These are phyloP conservation scores for Hippoglossus hippoglossus DNA, from an alignment of 2,797 vertebrate genomes.

Conservation along the genomic window DNA sequence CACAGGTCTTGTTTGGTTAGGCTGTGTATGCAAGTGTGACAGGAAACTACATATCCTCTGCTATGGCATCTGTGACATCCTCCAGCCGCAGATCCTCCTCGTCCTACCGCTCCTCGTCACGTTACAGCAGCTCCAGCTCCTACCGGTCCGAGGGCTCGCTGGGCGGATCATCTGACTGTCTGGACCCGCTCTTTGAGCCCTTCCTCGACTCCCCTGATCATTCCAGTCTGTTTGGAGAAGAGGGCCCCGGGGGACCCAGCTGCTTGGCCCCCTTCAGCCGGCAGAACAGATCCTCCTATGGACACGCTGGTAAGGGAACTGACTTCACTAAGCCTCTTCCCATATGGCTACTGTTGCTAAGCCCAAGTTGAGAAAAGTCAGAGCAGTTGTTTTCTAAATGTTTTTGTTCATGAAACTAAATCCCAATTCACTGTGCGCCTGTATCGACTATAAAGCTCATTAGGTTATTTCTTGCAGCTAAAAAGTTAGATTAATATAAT, in stretches of 20 bases:
- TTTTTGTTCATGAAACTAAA: neutral
- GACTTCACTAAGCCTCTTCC: neutral
- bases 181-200: constrained; percentile 75
- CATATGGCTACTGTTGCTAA: no score
- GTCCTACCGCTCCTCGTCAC: constrained; percentile 68
- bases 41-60: neutral
- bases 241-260: constrained; percentile 53
- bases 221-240: constrained; percentile 70
- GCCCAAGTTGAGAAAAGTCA: no score
- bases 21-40: neutral
- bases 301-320: constrained; percentile 61
- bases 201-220: constrained; percentile 65
- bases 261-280: constrained; percentile 62
- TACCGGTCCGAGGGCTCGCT: constrained; percentile 70
- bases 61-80: constrained; percentile 77
- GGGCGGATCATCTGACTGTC: constrained; percentile 48
- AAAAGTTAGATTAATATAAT: no score
- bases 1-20: neutral
- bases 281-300: constrained; percentile 65
- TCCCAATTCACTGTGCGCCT: neutral
- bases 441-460: neutral
- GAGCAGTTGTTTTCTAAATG: neutral
- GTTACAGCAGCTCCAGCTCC: constrained; percentile 80
- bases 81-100: constrained; percentile 76
- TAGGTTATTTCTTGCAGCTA: neutral